These are phyloP conservation scores for Chamaetylas fuelleborni DNA, from an alignment of 2,113 vertebrate species.

Conservation along the genomic window DNA sequence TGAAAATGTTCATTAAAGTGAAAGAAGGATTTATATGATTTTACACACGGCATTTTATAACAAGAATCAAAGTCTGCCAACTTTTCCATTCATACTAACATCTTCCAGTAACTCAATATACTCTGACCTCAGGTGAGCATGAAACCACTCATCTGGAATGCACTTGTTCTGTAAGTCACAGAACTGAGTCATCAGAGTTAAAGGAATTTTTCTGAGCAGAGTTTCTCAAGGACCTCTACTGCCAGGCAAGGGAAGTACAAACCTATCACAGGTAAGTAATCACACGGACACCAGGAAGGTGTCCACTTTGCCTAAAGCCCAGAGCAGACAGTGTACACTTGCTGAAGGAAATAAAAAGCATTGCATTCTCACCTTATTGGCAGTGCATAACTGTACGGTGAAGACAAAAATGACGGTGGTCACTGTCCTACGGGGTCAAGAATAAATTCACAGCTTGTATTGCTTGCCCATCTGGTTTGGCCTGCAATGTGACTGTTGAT, in stretches of 20 bases:
- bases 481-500: constrained; percentile 35
- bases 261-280: not conserved
- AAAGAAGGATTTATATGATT: not conserved
- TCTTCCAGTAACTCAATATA: not conserved
- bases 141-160: constrained; percentile 3
- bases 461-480: constrained; percentile 35
- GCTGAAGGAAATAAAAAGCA: not conserved
- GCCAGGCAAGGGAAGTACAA: constrained; percentile 50
- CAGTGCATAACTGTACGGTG: not conserved
- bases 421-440: not conserved
- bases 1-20: not conserved
- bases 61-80: not conserved
- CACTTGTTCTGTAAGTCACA: not conserved
- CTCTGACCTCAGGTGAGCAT: not conserved
- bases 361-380: constrained; percentile 68
- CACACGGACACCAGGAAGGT: not conserved
- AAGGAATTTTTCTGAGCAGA: not conserved
- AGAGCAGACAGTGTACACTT: not conserved
- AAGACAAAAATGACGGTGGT: constrained; percentile 1
- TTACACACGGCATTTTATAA: not conserved
- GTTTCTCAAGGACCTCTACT: constrained; percentile 59
- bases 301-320: not conserved
- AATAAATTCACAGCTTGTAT: constrained; percentile 57
- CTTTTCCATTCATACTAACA: not conserved
- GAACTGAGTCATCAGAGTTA: not conserved